Evolutionary conservation across 2,888 invertebrate species (phyloP).

Genomic region (Syrista parreyssii): DNA sequence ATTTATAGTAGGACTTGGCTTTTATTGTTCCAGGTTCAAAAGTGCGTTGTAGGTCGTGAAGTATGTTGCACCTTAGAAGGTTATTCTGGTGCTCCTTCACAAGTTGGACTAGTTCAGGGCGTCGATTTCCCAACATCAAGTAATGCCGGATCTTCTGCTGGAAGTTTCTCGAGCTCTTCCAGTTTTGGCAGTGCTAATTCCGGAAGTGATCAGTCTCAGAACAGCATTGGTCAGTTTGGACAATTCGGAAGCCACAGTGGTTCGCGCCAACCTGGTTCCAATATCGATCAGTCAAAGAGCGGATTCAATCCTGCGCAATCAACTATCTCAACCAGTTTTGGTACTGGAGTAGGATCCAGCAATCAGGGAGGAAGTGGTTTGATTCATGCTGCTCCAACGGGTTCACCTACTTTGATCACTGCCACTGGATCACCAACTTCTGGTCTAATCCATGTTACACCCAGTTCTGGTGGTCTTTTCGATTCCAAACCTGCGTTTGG

Average conservation of each 20-base stretch:
- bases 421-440: background rate
- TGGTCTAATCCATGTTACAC: slow-evolving; percentile 8
- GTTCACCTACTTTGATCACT: background rate
- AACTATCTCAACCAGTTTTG: slow-evolving; percentile 18
- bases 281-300: background rate
- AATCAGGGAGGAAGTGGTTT: slow-evolving; percentile 10
- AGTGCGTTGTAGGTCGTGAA: slow-evolving; percentile 43
- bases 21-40: slow-evolving; percentile 42
- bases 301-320: background rate
- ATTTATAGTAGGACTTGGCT: background rate
- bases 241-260: slow-evolving; percentile 11
- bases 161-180: background rate
- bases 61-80: slow-evolving; percentile 47
- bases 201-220: background rate
- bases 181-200: background rate
- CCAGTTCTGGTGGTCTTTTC: slow-evolving; percentile 1
- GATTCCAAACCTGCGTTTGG: background rate
- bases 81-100: slow-evolving; percentile 11
- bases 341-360: slow-evolving; percentile 10
- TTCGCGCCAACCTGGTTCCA: background rate
- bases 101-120: background rate
- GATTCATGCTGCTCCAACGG: background rate
- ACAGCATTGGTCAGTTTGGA: slow-evolving; percentile 10
- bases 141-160: background rate
- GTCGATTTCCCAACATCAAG: background rate